phyloP scores from a whole-genome alignment of 2,888 invertebrate genomes.

The Dolomedes plantarius region DNA sequence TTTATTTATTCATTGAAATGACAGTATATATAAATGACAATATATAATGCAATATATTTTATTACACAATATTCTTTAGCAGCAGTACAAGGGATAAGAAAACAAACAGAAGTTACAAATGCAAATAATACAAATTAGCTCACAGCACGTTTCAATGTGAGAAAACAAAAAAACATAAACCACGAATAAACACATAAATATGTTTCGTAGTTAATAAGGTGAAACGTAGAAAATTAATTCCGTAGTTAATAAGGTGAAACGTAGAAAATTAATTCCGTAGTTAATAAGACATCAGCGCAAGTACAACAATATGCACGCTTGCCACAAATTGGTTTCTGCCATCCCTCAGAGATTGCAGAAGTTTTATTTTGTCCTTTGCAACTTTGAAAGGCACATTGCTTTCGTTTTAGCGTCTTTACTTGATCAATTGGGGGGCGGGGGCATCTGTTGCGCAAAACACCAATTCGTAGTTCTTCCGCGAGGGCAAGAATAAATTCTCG shows the following conservation, averaged over 20 bases:
- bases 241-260: too few relatives aligned
- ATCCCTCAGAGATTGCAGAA: background rate
- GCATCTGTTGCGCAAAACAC: background rate
- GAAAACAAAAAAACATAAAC: background rate
- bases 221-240: background rate
- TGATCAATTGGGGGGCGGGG: background rate
- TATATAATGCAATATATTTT: background rate
- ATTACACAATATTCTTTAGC: background rate
- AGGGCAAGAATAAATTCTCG: background rate
- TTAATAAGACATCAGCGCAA: background rate
- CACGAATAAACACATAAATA: background rate
- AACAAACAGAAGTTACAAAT: background rate
- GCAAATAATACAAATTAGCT: background rate
- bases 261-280: background rate
- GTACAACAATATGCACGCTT: background rate
- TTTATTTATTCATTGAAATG: too few relatives aligned
- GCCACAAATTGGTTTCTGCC: background rate
- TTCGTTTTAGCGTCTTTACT: background rate
- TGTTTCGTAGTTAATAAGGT: too few relatives aligned
- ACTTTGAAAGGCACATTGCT: background rate
- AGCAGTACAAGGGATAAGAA: background rate
- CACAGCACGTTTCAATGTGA: background rate
- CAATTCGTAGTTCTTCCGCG: background rate
- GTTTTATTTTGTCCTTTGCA: constrained; percentile 14
- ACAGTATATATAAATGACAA: too few relatives aligned